Percentiles rank a stretch among this genome's conserved stretches.
Evolutionary conservation across 2,797 vertebrate genomes (phyloP).

Genomic region (Pipistrellus kuhlii): DNA sequence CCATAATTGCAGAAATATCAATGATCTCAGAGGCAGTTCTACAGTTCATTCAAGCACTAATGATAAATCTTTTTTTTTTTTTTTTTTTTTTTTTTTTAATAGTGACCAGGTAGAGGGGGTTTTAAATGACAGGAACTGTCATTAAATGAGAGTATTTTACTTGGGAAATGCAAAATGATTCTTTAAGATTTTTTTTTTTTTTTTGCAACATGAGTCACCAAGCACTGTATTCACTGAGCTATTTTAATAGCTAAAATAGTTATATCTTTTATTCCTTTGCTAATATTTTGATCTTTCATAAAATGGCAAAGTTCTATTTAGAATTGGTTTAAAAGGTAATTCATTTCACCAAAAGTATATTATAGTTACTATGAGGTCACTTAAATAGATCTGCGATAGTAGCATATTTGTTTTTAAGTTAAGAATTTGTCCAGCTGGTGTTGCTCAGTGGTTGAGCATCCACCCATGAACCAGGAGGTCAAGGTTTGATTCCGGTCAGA

Average conservation of each 20-base stretch:
- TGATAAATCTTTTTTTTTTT: constrained; percentile 85
- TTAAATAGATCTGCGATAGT: neutral
- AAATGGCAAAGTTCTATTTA: neutral
- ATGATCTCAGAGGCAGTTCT: constrained; percentile 91
- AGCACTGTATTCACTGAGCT: constrained; percentile 76
- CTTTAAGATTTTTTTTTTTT: constrained; percentile 82
- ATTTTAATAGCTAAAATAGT: constrained; percentile 70
- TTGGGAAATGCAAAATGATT: constrained; percentile 90
- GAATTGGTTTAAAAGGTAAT: constrained; percentile 34
- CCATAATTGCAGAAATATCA: constrained; percentile 91
- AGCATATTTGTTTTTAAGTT: neutral
- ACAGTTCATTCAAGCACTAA: constrained; percentile 89
- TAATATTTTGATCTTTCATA: constrained; percentile 41
- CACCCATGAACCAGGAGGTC: no score
- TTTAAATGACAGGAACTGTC: constrained; percentile 87
- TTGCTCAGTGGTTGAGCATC: no score
- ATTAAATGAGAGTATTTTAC: constrained; percentile 69
- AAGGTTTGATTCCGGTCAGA: no score
- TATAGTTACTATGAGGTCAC: neutral
- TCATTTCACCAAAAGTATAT: neutral
- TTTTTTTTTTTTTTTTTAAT: constrained; percentile 84
- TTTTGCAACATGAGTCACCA: constrained; percentile 87
- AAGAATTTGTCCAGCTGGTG: neutral
- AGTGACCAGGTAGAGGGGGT: constrained; percentile 86
- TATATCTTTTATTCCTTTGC: constrained; percentile 53